phyloP scores from a whole-genome alignment of 2,888 invertebrate genomes.

The Germaria angustata region DNA sequence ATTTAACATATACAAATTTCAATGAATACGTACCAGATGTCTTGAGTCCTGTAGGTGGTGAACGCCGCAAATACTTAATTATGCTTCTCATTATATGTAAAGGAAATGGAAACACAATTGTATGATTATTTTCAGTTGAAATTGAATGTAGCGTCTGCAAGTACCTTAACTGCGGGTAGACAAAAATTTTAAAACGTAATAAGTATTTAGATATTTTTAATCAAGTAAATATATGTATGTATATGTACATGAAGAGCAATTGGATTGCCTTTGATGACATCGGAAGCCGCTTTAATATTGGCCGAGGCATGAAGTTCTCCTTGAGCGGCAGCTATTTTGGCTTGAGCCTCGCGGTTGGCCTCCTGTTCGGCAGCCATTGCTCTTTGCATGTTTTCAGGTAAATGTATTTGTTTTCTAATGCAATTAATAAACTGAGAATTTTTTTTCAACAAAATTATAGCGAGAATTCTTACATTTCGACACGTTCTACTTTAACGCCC shows the following conservation, averaged over 20 bases:
- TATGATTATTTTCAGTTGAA: slow-evolving; percentile 70
- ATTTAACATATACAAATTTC: too few relatives aligned
- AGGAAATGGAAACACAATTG: slow-evolving; percentile 73
- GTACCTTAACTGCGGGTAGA: slow-evolving; percentile 70
- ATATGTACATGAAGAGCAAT: slow-evolving; percentile 72
- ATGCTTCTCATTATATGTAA: slow-evolving; percentile 69
- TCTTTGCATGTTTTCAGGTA: slow-evolving; percentile 71
- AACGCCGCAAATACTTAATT: background rate
- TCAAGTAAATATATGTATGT: background rate
- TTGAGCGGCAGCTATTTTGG: slow-evolving; percentile 74
- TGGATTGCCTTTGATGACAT: slow-evolving; percentile 73
- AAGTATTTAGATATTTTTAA: background rate
- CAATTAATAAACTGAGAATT: background rate
- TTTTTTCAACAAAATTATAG: background rate
- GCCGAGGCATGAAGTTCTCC: slow-evolving; percentile 72
- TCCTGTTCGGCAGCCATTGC: slow-evolving; percentile 75
- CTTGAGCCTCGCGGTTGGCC: slow-evolving; percentile 73
- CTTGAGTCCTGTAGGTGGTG: too few relatives aligned
- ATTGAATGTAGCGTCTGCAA: slow-evolving; percentile 72
- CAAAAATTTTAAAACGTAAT: background rate
- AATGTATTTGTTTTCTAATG: slow-evolving; percentile 72
- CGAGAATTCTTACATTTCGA: slow-evolving; percentile 87
- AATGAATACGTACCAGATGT: too few relatives aligned
- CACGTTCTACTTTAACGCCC: slow-evolving; percentile 95
- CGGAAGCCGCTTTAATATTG: slow-evolving; percentile 74